Evolutionary conservation across 1,140 invertebrate species (phyloP).

Genomic region (Drosophila sulfurigaster): DNA sequence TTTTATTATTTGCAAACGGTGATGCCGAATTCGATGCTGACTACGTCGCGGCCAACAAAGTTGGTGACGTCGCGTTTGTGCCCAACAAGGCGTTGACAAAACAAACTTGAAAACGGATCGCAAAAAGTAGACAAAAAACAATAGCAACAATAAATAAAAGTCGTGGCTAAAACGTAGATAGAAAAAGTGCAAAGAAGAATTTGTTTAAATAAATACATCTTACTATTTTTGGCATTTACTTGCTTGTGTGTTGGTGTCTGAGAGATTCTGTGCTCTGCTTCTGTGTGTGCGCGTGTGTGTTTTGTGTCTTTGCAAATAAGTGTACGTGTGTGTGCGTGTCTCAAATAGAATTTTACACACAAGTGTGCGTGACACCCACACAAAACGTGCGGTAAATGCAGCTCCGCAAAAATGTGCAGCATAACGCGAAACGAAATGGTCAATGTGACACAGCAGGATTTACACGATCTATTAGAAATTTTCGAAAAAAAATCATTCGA

Average conservation of each 20-base stretch:
- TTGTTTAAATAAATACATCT: slow-evolving; percentile 47
- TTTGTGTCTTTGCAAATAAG: slow-evolving; percentile 33
- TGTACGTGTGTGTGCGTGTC: slow-evolving; percentile 32
- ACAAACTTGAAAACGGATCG: slow-evolving; percentile 63
- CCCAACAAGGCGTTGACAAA: slow-evolving; percentile 55
- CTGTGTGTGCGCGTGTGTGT: slow-evolving; percentile 10
- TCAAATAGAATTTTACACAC: slow-evolving; percentile 48
- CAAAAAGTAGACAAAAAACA: slow-evolving; percentile 46
- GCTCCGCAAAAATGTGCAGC: slow-evolving; percentile 76
- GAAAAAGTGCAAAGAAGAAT: slow-evolving; percentile 21
- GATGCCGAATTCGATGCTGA: slow-evolving; percentile 31
- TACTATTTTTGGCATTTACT: slow-evolving; percentile 42
- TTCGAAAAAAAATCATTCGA: slow-evolving; percentile 84
- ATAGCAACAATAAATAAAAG: slow-evolving; percentile 37
- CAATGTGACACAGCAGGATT: slow-evolving; percentile 79
- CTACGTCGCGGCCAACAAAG: slow-evolving; percentile 22
- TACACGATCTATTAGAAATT: slow-evolving; percentile 80
- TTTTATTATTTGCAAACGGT: background rate
- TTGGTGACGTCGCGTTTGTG: slow-evolving; percentile 48
- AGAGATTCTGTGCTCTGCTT: slow-evolving; percentile 4
- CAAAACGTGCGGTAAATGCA: slow-evolving; percentile 79
- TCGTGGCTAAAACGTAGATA: slow-evolving; percentile 24
- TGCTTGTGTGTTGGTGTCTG: background rate
- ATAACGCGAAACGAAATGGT: slow-evolving; percentile 70
- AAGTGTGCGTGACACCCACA: slow-evolving; percentile 36